Base-by-base conservation (phyloP, 2,888 invertebrate genomes). In the Epicampocera succincta region DNA sequence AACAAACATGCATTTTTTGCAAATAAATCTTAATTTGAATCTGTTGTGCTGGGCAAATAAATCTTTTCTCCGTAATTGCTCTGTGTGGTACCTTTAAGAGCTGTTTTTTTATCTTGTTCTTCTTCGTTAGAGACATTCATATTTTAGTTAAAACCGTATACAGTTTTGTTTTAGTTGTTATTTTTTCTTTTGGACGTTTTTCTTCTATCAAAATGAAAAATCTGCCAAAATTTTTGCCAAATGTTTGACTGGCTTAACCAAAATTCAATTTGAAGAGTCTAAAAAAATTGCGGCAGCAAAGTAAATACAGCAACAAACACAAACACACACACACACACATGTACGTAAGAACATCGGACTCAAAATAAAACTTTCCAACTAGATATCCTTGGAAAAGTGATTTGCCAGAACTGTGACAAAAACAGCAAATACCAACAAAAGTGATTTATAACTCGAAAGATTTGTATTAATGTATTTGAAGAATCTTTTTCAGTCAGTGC, bases 1-100 rank as follows among this genome's bases (percentile, higher is more conserved):
- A 1, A 21, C 3, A 48, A 25, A n/a, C 0, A 71, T 78, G 48
- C 65, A 66, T 46, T 61, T 52, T 52, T 52, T 42, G 44, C 46
- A 65, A 66, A 82, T 82, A 82, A 82, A 82, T 82, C 78, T 82
- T 78, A 77, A 82, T 78, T 82, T 77, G 73, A 82, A 73, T 58
- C 58, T 56, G 33, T 8, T 33, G 54, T 44, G 76, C 44, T 72
- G 65, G 54, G 9, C 54, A 82, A 78, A 82, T 82, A 82, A 82
- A 82, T 82, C 82, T 71, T 69, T 33, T 42, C 42, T 69, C 71
- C 42, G 82, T 71, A 82, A 75, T 82, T 74, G 61, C 73, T 77
- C 13, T 80, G 73, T 61, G 60, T 63, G 56, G 52, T 65, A 66
- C 72, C 66, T 71, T 56, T 58, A 65, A 29, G 40, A 42, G 25